Base-by-base conservation (phyloP, 2,113 vertebrate genomes). In the Dunckerocampus dactyliophorus region DNA sequence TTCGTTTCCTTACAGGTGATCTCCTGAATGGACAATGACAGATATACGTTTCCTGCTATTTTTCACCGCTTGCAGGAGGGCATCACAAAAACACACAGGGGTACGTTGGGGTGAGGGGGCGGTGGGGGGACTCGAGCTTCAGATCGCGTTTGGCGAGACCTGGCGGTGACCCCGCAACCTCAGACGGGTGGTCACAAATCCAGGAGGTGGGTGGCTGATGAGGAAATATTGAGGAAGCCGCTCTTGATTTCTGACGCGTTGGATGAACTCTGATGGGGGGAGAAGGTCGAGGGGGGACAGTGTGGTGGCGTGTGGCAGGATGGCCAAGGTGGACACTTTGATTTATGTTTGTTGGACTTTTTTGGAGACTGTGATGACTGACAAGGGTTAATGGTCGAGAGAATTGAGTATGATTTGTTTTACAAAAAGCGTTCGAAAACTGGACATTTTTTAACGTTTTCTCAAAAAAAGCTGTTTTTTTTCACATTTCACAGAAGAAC, bases 1-100 rank as follows among this genome's bases (percentile, higher is more conserved):
- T 82, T 69, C 68, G 82, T 89, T 89, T 91, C 88, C 90, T 89
- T 90, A 90, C 90, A 91, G 90, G 90, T 91, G 89, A 91, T 89
- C 87, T 87, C 82, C 81, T 91, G 83, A 90, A 90, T 90, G 80
- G 80, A 82, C 85, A 89, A 83, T 90, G 89, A 91, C 89, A 91
- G 89, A 91, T 89, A 87, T 88, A 91, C 80, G 72, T 88, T 88
- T 91, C 89, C 89, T 90, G 88, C 84, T 84, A 88, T 89, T 90
- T 88, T 90, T 74, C 84, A 77, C 69, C 76, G 70, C 80, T 42
- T 82, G 76, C 73, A 75, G 72, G 70, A 82, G 80, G 81, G 81
- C 70, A 76, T 80, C 79, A 80, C 68, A 78, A 84, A 83, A 88
- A 88, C 87, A 88, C 53, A 47, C 65, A 69, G 75, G 74, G 76